These are phyloP conservation scores for Microctenopoma stevenorrisi DNA, from an alignment of 2,797 vertebrate genomes.

Conservation along the genomic window DNA sequence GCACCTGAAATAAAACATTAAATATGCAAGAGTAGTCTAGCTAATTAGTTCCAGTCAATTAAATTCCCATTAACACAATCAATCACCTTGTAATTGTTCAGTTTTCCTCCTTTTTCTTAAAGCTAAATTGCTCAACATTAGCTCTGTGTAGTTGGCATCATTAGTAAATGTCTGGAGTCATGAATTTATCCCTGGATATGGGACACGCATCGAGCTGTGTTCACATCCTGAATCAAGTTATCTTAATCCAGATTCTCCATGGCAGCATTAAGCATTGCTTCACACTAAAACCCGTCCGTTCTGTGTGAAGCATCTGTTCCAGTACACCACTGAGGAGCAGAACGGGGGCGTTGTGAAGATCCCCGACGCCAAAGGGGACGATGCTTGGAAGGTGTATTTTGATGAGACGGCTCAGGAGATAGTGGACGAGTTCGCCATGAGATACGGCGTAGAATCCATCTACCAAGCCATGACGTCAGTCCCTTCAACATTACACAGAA, in stretches of 20 bases:
- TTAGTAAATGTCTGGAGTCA: slow-evolving; percentile 11
- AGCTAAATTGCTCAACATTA: neutral
- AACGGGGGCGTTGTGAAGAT: slow-evolving; percentile 94
- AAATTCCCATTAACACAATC: slow-evolving; percentile 28
- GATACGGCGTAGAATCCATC: slow-evolving; percentile 97
- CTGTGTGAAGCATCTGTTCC: slow-evolving; percentile 91
- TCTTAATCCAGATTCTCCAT: too few species aligned
- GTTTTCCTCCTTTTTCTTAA: neutral
- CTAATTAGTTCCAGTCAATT: slow-evolving; percentile 31
- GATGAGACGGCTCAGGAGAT: slow-evolving; percentile 97
- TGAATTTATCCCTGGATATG: neutral
- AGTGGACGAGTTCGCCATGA: slow-evolving; percentile 97
- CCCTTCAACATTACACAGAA: neutral
- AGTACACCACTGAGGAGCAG: slow-evolving; percentile 95
- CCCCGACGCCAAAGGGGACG: slow-evolving; percentile 95
- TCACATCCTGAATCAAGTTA: too few species aligned
- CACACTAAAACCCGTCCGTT: slow-evolving; percentile 5
- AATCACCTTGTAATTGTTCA: slow-evolving; percentile 13
- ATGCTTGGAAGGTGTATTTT: slow-evolving; percentile 98
- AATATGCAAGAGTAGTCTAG: slow-evolving; percentile 13
- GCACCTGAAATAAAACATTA: slow-evolving; percentile 22
- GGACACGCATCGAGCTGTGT: neutral
- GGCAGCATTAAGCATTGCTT: too few species aligned
- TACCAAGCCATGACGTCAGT: slow-evolving; percentile 99
- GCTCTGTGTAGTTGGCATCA: slow-evolving; percentile 3